phyloP scores from a whole-genome alignment of 30 jellyfish, hydroid and myxozoan genomes.

The Nemopilema nomurai region DNA sequence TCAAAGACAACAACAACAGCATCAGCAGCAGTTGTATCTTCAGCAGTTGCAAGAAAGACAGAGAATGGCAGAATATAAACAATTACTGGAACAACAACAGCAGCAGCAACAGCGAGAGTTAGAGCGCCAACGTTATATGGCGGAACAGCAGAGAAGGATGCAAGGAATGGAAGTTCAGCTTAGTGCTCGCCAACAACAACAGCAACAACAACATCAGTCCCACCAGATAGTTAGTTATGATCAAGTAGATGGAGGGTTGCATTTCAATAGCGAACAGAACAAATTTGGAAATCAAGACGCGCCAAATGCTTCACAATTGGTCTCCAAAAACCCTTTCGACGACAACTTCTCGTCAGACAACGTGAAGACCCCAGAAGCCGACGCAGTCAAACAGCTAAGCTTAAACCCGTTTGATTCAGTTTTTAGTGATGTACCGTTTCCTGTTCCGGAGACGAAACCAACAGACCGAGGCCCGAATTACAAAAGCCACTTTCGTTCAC shows the following conservation, averaged over 20 bases:
- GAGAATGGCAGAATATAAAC: slow-evolving; percentile 44
- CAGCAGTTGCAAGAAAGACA: slow-evolving; percentile 43
- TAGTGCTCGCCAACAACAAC: slow-evolving; percentile 31
- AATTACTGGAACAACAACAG: slow-evolving; percentile 52
- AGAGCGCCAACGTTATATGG: slow-evolving; percentile 37
- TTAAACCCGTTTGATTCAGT: slow-evolving; percentile 59
- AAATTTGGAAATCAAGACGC: neutral
- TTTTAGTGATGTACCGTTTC: slow-evolving; percentile 8
- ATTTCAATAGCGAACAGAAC: neutral
- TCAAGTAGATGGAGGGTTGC: neutral
- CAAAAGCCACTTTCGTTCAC: slow-evolving; percentile 84
- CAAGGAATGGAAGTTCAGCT: slow-evolving; percentile 4
- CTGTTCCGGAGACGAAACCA: neutral
- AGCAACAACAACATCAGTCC: slow-evolving; percentile 25
- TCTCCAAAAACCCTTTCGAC: slow-evolving; percentile 72
- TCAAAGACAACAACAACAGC: slow-evolving; percentile 50
- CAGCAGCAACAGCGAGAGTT: slow-evolving; percentile 42
- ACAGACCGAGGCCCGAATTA: slow-evolving; percentile 15
- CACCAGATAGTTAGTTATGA: neutral
- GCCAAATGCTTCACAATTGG: neutral
- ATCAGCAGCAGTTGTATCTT: slow-evolving; percentile 43
- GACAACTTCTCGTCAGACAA: slow-evolving; percentile 51
- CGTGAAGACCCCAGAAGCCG: neutral
- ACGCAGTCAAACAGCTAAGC: neutral
- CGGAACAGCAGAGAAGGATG: slow-evolving; percentile 40